phyloP scores from a whole-genome alignment of 1,140 invertebrate genomes.

The Metaphire vulgaris region DNA sequence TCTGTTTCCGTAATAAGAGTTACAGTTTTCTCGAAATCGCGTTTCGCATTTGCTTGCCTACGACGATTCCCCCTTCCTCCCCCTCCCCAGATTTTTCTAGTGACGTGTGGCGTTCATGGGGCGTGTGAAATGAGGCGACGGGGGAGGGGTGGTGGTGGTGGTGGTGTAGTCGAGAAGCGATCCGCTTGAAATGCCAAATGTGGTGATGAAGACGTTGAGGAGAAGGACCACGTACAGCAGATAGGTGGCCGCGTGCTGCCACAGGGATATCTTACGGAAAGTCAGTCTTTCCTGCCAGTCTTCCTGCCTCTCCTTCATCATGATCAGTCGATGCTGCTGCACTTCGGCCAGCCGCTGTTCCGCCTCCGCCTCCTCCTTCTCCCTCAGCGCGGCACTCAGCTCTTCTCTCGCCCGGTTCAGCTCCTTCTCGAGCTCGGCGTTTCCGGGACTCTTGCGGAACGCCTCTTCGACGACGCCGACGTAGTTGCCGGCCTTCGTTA shows the following conservation, averaged over 20 bases:
- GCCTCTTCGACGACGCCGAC: constrained; percentile 22
- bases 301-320: constrained; percentile 30
- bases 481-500: constrained; percentile 14
- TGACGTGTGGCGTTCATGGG: neutral
- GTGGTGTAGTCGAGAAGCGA: neutral
- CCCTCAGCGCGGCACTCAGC: constrained; percentile 18
- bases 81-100: too few relatives aligned
- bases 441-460: constrained; percentile 13
- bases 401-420: constrained; percentile 21
- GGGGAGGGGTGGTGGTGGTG: too few relatives aligned
- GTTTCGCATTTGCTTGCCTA: too few relatives aligned
- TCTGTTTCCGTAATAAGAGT: too few relatives aligned
- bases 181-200: constrained; percentile 31
- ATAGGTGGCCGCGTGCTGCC: constrained; percentile 32
- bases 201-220: constrained; percentile 32
- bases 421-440: constrained; percentile 10
- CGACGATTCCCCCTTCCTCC: too few relatives aligned
- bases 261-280: constrained; percentile 29
- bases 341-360: constrained; percentile 28
- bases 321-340: constrained; percentile 30
- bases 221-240: constrained; percentile 31
- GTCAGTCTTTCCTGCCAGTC: constrained; percentile 29
- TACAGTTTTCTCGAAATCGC: too few relatives aligned
- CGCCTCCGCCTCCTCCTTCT: constrained; percentile 31
- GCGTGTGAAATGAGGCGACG: neutral